phyloP scores from a whole-genome alignment of 2,888 invertebrate species.

The Allolobophora icterica region DNA sequence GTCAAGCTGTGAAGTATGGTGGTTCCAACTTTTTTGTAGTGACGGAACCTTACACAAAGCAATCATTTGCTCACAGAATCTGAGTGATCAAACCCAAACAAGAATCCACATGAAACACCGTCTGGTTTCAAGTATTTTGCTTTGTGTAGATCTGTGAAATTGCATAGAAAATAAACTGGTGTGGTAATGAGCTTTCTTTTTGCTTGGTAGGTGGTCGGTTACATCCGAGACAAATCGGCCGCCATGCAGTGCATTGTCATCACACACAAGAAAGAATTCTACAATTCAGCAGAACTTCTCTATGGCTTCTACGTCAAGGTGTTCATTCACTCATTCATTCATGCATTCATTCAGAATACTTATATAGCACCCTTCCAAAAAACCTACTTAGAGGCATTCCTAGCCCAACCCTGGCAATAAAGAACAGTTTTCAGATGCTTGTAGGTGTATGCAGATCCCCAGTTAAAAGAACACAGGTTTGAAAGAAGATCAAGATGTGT shows the following conservation, averaged over 20 bases:
- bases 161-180: neutral
- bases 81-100: no score
- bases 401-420: no score
- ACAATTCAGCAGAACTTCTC: neutral
- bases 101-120: no score
- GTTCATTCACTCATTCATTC: no score
- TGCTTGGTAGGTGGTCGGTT: neutral
- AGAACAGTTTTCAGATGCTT: no score
- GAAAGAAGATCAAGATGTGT: neutral
- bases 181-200: neutral
- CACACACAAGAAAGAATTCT: slow-evolving; percentile 18
- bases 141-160: neutral
- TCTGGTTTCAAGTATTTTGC: neutral
- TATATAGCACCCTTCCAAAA: no score
- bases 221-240: neutral
- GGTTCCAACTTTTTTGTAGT: neutral
- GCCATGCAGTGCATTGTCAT: neutral
- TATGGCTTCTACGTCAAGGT: slow-evolving; percentile 24
- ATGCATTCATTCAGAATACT: no score
- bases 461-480: no score
- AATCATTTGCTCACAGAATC: no score
- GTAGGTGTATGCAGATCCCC: no score
- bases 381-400: no score
- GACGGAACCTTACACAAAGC: no score
- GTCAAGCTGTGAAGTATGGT: neutral